These are phyloP conservation scores for Falco peregrinus DNA, from an alignment of 2,797 vertebrate genomes.

Conservation along the genomic window DNA sequence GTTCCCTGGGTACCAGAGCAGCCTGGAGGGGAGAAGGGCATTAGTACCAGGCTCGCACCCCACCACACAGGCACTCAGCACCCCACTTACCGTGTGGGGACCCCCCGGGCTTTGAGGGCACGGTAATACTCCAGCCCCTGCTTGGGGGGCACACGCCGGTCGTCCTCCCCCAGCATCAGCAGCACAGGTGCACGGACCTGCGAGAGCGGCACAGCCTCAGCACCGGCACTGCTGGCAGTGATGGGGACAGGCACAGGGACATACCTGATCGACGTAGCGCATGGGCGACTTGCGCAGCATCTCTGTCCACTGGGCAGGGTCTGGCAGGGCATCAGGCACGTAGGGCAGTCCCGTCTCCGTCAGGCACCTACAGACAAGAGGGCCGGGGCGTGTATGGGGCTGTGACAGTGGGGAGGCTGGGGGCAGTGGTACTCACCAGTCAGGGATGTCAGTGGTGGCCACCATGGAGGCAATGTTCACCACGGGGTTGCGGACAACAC, in stretches of 20 bases:
- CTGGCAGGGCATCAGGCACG: conserved; percentile 74
- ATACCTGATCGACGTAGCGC: conserved; percentile 81
- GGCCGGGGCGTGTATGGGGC: accelerated
- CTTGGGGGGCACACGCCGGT: conserved; percentile 89
- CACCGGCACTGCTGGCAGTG: accelerated
- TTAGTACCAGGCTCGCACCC: not conserved
- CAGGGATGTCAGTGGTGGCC: conserved; percentile 91
- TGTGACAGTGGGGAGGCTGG: accelerated
- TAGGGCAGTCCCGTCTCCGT: conserved; percentile 86
- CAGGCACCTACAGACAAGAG: conserved; percentile 83
- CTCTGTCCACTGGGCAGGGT: conserved; percentile 80
- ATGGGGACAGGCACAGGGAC: not conserved
- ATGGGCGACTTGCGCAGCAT: conserved; percentile 94
- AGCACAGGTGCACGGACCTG: conserved; percentile 91
- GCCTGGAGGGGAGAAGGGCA: conserved; percentile 69
- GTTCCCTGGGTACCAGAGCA: conserved; percentile 92
- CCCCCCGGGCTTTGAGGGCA: conserved; percentile 83
- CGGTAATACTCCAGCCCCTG: conserved; percentile 94
- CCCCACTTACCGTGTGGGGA: conserved; percentile 85
- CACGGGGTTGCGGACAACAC: conserved; percentile 90
- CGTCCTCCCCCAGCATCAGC: conserved; percentile 90
- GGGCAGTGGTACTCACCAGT: conserved; percentile 82
- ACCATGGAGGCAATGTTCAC: conserved; percentile 92
- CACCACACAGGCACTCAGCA: not conserved
- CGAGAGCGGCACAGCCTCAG: not conserved